These are phyloP conservation scores for Sparidentex hasta DNA, from an alignment of 2,797 vertebrate genomes.

Conservation along the genomic window DNA sequence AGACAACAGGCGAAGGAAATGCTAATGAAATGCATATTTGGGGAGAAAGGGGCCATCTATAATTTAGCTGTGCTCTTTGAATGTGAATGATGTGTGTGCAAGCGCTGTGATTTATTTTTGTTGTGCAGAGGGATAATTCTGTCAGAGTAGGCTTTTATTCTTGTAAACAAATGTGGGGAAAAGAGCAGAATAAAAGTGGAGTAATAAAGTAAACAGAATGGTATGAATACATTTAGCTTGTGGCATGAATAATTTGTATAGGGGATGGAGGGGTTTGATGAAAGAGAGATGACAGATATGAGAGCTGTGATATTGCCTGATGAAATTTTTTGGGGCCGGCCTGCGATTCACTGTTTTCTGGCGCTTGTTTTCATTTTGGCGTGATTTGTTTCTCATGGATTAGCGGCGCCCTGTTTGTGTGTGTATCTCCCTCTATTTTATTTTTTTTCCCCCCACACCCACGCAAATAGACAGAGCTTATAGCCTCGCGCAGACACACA, in stretches of 20 bases:
- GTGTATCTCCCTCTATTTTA: neutral
- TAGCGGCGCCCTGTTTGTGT: neutral
- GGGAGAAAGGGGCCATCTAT: conserved; percentile 85
- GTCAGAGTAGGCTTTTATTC: conserved; percentile 86
- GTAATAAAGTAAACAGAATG: conserved; percentile 87
- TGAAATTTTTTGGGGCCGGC: conserved; percentile 58
- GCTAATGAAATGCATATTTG: conserved; percentile 88
- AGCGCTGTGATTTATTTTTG: conserved; percentile 85
- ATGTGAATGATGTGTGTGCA: conserved; percentile 86
- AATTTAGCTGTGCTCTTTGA: conserved; percentile 87
- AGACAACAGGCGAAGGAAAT: conserved; percentile 84
- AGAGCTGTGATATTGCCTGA: conserved; percentile 61
- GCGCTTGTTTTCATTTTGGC: conserved; percentile 36
- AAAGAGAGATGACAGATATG: conserved; percentile 77
- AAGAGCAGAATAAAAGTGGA: conserved; percentile 83
- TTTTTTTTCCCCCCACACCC: conserved; percentile 17
- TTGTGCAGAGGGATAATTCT: conserved; percentile 86
- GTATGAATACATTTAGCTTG: conserved; percentile 84
- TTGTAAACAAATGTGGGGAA: conserved; percentile 87
- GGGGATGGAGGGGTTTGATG: conserved; percentile 72
- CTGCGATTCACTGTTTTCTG: conserved; percentile 44
- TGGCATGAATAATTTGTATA: conserved; percentile 83
- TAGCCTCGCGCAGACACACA: conserved; percentile 15
- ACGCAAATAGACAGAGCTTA: conserved; percentile 26
- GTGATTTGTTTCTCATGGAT: conserved; percentile 22